Percentiles rank a stretch among this genome's conserved stretches.
phyloP scores from a whole-genome alignment of 2,888 invertebrate species.

The Eristalis intricaria region DNA sequence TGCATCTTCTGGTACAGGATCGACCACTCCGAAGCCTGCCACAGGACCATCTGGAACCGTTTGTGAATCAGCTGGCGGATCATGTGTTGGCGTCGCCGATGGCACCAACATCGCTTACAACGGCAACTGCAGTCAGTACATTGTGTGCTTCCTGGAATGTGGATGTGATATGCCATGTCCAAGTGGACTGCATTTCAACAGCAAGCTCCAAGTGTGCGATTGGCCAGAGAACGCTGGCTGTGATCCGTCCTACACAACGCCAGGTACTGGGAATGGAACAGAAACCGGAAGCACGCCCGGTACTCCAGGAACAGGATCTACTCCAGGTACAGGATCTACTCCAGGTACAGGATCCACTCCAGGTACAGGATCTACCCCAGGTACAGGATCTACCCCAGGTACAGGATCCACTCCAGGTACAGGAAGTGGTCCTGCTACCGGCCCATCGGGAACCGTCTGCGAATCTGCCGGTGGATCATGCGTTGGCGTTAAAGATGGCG shows the following conservation, averaged over 20 bases:
- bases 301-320: background rate
- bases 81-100: constrained; percentile 35
- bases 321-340: background rate
- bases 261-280: background rate
- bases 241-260: background rate
- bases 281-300: too few relatives aligned
- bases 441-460: constrained; percentile 9
- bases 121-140: constrained; percentile 71
- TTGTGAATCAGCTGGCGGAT: constrained; percentile 59
- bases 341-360: background rate
- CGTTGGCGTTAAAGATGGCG: background rate
- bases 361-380: background rate
- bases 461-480: constrained; percentile 1
- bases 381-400: background rate
- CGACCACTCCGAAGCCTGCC: background rate
- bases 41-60: constrained; percentile 59
- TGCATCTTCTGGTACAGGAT: too few relatives aligned
- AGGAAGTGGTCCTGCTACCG: constrained; percentile 18
- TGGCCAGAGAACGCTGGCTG: constrained; percentile 74
- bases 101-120: constrained; percentile 28
- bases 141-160: constrained; percentile 46
- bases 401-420: background rate
- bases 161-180: constrained; percentile 41
- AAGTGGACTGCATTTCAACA: constrained; percentile 31
- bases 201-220: constrained; percentile 68